Base-by-base conservation (phyloP, 2,888 invertebrate species). In the Drosophila nr. fundita region DNA sequence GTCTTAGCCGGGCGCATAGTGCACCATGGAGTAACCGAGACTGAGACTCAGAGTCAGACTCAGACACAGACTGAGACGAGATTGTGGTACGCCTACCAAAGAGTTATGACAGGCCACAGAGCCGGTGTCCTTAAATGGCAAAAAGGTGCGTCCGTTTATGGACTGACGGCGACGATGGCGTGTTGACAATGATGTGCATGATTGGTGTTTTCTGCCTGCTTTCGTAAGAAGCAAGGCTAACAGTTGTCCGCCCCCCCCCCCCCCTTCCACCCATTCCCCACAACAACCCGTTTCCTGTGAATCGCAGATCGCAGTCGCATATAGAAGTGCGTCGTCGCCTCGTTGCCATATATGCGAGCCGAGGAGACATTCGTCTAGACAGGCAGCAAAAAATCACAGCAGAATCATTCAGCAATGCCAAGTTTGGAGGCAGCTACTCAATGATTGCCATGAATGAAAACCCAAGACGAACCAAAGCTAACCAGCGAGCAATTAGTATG, bases 401-500 rank as follows among this genome's bases (percentile, higher is more conserved):
- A 79, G 87, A 83, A 88, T 88, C 85, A 85, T 88, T 88, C 77
- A 88, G 80, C 78, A 83, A 77, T 74, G 84, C 85, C 89, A 88
- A 85, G 87, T 86, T 85, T 88, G 89, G 82, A 71, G 57, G 58
- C 76, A 76, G 78, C 84, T 83, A 76, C 77, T 86, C 88, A 88
- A 88, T 88, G 88, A 82, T 88, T 83, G 86, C 88, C 82, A 89
- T 89, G 88, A 89, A 89, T 89, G 88, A 90, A 83, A 82, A 67
- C 85, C 80, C 15, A 40, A 40, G 57, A 40, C 76, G 73, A 59
- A 68, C 58, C 24, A 55, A 18, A 38, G 54, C 54, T 13, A 49
- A 13, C 63, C 68, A 70, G 38, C 71, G 30, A 82, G 89, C 92
- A 92, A 92, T 92, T 92, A 92, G 92, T 92, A 92, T 92, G 91